These are phyloP conservation scores for Labrus mixtus DNA, from an alignment of 2,113 vertebrate genomes.

Conservation along the genomic window DNA sequence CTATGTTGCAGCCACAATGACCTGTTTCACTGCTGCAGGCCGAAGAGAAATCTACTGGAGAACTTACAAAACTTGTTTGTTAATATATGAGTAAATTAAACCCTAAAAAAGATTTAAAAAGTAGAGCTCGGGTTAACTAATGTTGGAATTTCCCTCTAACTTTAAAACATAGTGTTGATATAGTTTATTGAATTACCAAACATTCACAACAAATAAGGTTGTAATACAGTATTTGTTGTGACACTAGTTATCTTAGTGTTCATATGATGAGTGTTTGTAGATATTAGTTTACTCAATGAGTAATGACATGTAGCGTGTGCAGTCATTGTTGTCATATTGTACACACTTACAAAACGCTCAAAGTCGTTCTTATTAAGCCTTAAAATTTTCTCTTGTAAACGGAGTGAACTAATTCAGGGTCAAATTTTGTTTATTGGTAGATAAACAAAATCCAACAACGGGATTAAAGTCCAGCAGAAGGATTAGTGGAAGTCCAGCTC, in stretches of 20 bases:
- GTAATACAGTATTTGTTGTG: not conserved
- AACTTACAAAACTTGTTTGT: too few species aligned
- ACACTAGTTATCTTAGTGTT: slow-evolving; percentile 19
- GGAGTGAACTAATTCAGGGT: not conserved
- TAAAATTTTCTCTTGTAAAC: not conserved
- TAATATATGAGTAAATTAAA: too few species aligned
- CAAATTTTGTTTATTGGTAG: not conserved
- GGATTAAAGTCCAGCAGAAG: not conserved
- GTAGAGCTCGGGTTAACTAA: not conserved
- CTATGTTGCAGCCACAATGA: not conserved
- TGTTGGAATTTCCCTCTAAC: not conserved
- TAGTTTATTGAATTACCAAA: slow-evolving; percentile 2
- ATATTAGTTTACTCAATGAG: slow-evolving; percentile 1
- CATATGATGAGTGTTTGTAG: slow-evolving; percentile 25
- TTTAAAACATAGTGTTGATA: not conserved
- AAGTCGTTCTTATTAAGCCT: slow-evolving; percentile 2
- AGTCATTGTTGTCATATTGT: not conserved
- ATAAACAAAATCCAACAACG: not conserved
- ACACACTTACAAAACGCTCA: not conserved
- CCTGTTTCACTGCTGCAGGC: too few species aligned
- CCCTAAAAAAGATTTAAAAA: not conserved
- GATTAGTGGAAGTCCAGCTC: not conserved
- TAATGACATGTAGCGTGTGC: slow-evolving; percentile 1
- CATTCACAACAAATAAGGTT: not conserved
- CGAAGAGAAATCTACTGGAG: too few species aligned